Percentiles rank a stretch among this genome's conserved stretches.
These are phyloP conservation scores for Heliconius eleuchia DNA, from an alignment of 1,140 invertebrate genomes.

Conservation along the genomic window DNA sequence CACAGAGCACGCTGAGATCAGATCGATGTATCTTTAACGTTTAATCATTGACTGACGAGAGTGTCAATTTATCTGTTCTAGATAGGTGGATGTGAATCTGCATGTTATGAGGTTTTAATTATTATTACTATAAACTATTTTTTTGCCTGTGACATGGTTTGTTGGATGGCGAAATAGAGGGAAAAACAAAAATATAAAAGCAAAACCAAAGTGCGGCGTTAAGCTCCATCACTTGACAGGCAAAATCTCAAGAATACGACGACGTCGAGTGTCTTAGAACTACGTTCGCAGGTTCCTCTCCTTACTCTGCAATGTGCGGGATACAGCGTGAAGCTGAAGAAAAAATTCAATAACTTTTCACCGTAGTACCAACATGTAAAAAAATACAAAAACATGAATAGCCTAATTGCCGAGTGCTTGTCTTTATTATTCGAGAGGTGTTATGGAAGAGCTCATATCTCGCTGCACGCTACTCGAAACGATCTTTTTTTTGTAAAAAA, in stretches of 20 bases:
- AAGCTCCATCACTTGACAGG: no score
- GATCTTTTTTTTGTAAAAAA: background rate
- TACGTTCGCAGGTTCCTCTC: no score
- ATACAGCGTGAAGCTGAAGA: no score
- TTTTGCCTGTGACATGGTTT: no score
- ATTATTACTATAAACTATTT: background rate
- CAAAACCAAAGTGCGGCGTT: no score
- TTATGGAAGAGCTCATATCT: background rate
- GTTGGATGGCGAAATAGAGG: no score
- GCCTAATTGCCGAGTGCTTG: background rate
- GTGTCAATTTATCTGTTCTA: background rate
- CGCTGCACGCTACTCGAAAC: background rate
- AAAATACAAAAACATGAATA: background rate
- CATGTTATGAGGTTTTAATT: background rate
- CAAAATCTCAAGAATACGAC: no score
- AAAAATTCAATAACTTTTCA: no score
- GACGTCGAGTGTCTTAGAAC: no score
- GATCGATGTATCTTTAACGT: constrained; percentile 3
- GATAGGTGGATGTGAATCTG: background rate
- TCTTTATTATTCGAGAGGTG: background rate
- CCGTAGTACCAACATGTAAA: no score
- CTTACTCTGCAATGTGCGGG: no score
- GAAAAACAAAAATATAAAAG: no score
- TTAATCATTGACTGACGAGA: background rate
- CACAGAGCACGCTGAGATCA: background rate